Percentiles rank a stretch among this genome's conserved stretches.
phyloP scores from a whole-genome alignment of 2,888 invertebrate species.

The Xestia ashworthii region DNA sequence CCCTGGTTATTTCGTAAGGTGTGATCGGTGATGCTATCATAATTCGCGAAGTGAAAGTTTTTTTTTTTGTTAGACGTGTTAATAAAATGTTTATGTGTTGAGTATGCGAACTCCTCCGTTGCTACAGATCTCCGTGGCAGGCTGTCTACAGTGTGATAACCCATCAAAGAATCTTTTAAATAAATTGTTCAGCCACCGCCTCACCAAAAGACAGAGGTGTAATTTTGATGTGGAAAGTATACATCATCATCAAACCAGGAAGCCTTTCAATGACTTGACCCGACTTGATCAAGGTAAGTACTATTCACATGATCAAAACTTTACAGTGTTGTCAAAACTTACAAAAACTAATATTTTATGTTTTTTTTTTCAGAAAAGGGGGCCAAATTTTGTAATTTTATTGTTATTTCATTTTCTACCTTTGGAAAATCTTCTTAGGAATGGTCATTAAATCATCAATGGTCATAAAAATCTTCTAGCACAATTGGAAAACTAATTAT shows the following conservation, averaged over 20 bases:
- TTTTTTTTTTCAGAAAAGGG: neutral
- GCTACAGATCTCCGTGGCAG: neutral
- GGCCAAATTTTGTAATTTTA: neutral
- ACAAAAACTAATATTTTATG: neutral
- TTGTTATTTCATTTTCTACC: neutral
- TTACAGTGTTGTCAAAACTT: neutral
- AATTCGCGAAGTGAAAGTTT: conserved; percentile 33
- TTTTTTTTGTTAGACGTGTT: neutral
- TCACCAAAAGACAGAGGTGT: neutral
- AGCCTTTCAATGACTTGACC: neutral
- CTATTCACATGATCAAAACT: neutral
- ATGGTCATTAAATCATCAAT: neutral
- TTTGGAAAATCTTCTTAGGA: neutral
- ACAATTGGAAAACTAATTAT: neutral
- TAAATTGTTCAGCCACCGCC: neutral
- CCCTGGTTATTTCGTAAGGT: conserved; percentile 38
- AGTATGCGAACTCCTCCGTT: neutral
- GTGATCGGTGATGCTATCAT: conserved; percentile 24
- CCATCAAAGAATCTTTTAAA: neutral
- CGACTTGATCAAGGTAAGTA: neutral
- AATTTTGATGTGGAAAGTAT: neutral
- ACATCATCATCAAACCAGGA: neutral
- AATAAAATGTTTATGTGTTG: neutral
- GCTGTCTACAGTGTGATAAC: neutral
- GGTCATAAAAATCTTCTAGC: neutral